These are phyloP conservation scores for Syrphus vitripennis DNA, from an alignment of 2,888 invertebrate species.

Conservation along the genomic window DNA sequence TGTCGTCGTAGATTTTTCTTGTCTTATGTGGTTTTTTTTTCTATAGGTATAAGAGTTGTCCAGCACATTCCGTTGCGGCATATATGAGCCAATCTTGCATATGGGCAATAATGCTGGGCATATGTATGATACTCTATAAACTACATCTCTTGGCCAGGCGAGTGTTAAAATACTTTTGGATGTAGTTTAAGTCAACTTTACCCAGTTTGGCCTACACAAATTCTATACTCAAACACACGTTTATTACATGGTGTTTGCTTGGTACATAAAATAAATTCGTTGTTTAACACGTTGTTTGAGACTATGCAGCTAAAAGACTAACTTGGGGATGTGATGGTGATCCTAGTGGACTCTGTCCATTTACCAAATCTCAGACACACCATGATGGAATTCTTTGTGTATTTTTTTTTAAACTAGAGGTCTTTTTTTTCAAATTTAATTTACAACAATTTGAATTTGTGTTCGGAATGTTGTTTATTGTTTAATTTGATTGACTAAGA, in stretches of 20 bases:
- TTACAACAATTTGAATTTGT: slow-evolving; percentile 8
- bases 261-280: slow-evolving; percentile 57
- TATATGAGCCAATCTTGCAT: slow-evolving; percentile 1
- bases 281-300: slow-evolving; percentile 53
- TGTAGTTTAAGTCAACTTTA: slow-evolving; percentile 19
- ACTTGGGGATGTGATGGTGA: background rate
- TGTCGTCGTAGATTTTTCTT: slow-evolving; percentile 18
- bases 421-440: background rate
- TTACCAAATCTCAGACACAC: background rate
- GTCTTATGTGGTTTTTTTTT: background rate
- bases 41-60: background rate
- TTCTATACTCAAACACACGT: slow-evolving; percentile 31
- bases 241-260: slow-evolving; percentile 60
- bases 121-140: background rate
- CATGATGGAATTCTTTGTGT: background rate
- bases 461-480: slow-evolving; percentile 18
- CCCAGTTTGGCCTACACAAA: slow-evolving; percentile 52
- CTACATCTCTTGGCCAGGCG: no score
- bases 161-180: background rate
- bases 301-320: background rate
- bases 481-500: slow-evolving; percentile 1
- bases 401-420: background rate
- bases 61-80: background rate
- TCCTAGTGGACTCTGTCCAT: background rate
- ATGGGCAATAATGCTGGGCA: background rate